Conservation (phyloP, 2,113 vertebrate species). For the Orthonyx spaldingii region DNA sequence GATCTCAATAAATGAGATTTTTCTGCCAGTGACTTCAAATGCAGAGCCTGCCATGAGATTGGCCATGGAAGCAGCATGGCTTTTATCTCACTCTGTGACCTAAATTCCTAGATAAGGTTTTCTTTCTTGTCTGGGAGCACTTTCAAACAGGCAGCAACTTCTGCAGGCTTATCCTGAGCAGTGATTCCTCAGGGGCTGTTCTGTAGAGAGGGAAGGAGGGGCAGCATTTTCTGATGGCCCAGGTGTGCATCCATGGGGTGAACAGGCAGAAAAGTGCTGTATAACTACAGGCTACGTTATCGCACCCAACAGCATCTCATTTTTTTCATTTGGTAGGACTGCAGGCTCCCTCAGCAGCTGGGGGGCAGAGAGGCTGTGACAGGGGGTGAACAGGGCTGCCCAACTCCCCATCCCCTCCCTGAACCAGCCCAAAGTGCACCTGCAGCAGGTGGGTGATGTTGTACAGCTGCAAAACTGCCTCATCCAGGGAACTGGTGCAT, state of each 20-base stretch:
- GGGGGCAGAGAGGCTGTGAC: neutral
- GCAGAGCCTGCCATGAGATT: neutral
- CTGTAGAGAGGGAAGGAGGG: neutral
- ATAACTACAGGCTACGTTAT: rapidly evolving
- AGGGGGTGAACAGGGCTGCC: neutral
- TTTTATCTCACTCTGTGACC: constrained; percentile 20
- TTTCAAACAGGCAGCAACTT: neutral
- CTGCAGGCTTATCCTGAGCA: neutral
- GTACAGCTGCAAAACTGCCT: neutral
- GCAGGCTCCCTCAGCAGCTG: neutral
- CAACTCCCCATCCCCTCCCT: neutral
- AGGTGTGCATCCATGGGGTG: neutral
- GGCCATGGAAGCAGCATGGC: neutral
- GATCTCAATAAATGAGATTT: constrained; percentile 17
- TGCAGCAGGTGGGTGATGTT: neutral
- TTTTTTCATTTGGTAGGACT: neutral
- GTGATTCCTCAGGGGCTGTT: neutral
- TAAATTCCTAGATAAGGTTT: neutral
- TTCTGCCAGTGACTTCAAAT: constrained; percentile 23
- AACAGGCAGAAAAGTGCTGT: neutral
- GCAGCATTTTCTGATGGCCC: neutral
- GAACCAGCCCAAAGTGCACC: rapidly evolving
- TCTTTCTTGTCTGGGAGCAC: neutral
- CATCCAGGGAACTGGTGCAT: neutral
- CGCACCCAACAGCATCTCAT: rapidly evolving